A percentile compares a stretch with the other conserved stretches of the same genome.
Conservation (phyloP, 2,797 vertebrate genomes). For the Gymnodraco acuticeps region DNA sequence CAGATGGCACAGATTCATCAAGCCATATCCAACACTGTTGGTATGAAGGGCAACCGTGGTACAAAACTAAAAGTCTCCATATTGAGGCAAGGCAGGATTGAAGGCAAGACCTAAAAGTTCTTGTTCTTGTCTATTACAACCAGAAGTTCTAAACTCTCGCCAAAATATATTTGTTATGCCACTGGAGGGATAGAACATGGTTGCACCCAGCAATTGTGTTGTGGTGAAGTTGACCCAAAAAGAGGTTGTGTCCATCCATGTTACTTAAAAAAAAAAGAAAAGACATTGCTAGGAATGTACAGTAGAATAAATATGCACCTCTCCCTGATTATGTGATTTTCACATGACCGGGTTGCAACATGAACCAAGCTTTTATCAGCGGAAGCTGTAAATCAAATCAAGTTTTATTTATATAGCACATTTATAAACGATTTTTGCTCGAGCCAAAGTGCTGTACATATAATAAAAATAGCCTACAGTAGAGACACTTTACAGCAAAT, state of each 20-base stretch:
- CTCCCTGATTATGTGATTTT: slow-evolving; percentile 52
- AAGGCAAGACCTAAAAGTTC: too few relatives aligned
- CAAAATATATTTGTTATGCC: slow-evolving; percentile 69
- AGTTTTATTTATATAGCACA: too few relatives aligned
- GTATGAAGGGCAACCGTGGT: too few relatives aligned
- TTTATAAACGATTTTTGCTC: too few relatives aligned
- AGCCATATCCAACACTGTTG: too few relatives aligned
- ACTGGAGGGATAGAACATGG: slow-evolving; percentile 54
- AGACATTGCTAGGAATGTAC: slow-evolving; percentile 58
- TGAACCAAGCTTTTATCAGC: slow-evolving; percentile 19
- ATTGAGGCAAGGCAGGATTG: too few relatives aligned
- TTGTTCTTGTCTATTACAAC: slow-evolving; percentile 31
- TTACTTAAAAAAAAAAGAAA: slow-evolving; percentile 78
- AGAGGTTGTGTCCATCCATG: slow-evolving; percentile 69
- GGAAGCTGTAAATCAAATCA: slow-evolving; percentile 29
- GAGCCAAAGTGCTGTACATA: too few relatives aligned
- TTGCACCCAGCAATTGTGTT: slow-evolving; percentile 80
- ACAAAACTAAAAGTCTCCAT: too few relatives aligned
- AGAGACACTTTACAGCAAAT: too few relatives aligned
- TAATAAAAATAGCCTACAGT: too few relatives aligned
- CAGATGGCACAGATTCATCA: too few relatives aligned
- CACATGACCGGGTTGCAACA: slow-evolving; percentile 7
- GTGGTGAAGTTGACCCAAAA: slow-evolving; percentile 71
- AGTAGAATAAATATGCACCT: slow-evolving; percentile 52
- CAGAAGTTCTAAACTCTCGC: slow-evolving; percentile 41